These are phyloP conservation scores for Thereva unica DNA, from an alignment of 2,888 invertebrate species.

Conservation along the genomic window DNA sequence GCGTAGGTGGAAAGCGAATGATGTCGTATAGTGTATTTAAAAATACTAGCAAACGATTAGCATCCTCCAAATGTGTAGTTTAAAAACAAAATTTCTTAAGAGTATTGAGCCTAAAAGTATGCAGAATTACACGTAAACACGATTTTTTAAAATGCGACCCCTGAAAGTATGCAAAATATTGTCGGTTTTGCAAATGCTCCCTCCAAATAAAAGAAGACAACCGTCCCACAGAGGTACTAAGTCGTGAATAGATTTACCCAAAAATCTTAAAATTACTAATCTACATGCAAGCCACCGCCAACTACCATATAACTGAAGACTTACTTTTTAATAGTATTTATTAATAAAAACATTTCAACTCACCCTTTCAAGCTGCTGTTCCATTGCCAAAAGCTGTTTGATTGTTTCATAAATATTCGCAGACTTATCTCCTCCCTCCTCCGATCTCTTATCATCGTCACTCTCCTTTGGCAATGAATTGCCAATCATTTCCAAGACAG, in stretches of 20 bases:
- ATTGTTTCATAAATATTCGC: slow-evolving; percentile 61
- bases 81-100: not conserved
- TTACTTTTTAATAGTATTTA: not conserved
- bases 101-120: not conserved
- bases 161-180: no score
- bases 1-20: no score
- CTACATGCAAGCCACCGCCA: no score
- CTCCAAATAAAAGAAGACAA: not conserved
- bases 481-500: slow-evolving; percentile 59
- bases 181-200: no score
- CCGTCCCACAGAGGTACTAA: not conserved
- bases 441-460: slow-evolving; percentile 36
- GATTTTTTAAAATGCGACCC: not conserved
- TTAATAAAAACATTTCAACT: slow-evolving; percentile 5
- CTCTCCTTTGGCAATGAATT: not conserved
- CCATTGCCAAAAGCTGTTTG: slow-evolving; percentile 62
- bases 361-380: slow-evolving; percentile 19
- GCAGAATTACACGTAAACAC: not conserved
- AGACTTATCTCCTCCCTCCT: slow-evolving; percentile 34
- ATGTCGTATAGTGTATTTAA: no score
- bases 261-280: no score
- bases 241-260: not conserved
- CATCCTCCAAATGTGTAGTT: no score
- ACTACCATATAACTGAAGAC: not conserved
- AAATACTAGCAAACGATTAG: no score